These are phyloP conservation scores for Callyntrura guangdongensis DNA, from an alignment of 2,888 invertebrate genomes.

Conservation along the genomic window DNA sequence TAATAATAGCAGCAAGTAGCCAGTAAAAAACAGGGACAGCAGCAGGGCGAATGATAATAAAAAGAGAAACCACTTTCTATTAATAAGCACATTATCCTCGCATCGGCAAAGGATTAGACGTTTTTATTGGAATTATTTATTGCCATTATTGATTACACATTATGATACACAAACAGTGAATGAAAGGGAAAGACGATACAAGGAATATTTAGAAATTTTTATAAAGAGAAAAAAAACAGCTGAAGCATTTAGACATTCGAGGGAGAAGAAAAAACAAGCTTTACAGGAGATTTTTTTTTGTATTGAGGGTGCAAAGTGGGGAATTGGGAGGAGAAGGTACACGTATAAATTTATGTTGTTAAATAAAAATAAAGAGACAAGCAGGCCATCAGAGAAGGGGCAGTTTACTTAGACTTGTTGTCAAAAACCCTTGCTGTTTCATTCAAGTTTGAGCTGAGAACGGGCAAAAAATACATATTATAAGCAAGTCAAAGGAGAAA, in stretches of 20 bases:
- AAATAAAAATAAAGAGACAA: too few species aligned
- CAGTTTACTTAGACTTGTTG: too few species aligned
- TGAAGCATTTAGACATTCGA: background rate
- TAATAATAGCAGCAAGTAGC: background rate
- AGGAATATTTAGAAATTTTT: background rate
- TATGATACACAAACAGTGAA: background rate
- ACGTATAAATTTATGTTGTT: too few species aligned
- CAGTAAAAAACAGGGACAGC: background rate
- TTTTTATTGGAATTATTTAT: slow-evolving; percentile 26
- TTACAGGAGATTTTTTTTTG: background rate
- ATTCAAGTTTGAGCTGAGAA: too few species aligned
- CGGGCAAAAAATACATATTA: too few species aligned
- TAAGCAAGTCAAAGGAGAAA: too few species aligned
- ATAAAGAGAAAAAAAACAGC: too few species aligned
- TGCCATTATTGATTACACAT: slow-evolving; percentile 37
- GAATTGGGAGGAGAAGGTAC: too few species aligned
- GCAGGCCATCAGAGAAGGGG: too few species aligned
- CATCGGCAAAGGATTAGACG: background rate
- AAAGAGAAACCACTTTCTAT: slow-evolving; percentile 62
- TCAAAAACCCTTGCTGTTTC: too few species aligned
- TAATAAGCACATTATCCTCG: slow-evolving; percentile 42
- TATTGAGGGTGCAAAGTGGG: too few species aligned
- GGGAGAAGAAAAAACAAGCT: slow-evolving; percentile 12
- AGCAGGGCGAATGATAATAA: background rate
- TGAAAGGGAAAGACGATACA: slow-evolving; percentile 5